A percentile compares a stretch with the other conserved stretches of the same genome.
Evolutionary conservation across 2,113 vertebrate species (phyloP).

Genomic region (Muntiacus reevesi): DNA sequence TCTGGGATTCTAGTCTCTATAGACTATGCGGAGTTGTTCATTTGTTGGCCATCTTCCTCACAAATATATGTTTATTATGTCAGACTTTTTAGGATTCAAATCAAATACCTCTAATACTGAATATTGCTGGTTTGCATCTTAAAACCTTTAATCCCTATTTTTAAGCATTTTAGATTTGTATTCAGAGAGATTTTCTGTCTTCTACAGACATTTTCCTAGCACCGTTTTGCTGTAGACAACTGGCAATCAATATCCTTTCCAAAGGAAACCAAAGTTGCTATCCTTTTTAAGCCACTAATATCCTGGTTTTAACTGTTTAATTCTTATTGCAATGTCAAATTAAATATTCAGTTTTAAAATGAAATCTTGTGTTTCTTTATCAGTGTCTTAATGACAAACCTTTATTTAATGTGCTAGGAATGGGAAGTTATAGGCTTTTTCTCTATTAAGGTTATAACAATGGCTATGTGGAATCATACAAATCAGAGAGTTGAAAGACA

Average conservation of each 20-base stretch:
- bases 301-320: constrained; percentile 37
- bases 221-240: background rate
- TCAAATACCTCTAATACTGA: background rate
- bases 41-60: background rate
- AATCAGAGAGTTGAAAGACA: background rate
- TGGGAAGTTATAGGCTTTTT: background rate
- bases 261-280: background rate
- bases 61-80: background rate
- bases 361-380: constrained; percentile 22
- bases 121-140: background rate
- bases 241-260: background rate
- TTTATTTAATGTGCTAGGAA: background rate
- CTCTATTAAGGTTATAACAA: background rate
- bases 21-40: background rate
- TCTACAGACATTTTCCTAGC: constrained; percentile 34
- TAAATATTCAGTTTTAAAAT: constrained; percentile 59
- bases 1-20: background rate
- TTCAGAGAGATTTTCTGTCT: constrained; percentile 27
- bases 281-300: background rate
- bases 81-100: constrained; percentile 17
- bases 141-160: background rate
- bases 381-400: background rate
- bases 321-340: constrained; percentile 33
- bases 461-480: background rate
- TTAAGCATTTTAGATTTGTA: constrained; percentile 42